Conservation (phyloP, 2,888 invertebrate genomes). For the Drosophila paucipuncta region DNA sequence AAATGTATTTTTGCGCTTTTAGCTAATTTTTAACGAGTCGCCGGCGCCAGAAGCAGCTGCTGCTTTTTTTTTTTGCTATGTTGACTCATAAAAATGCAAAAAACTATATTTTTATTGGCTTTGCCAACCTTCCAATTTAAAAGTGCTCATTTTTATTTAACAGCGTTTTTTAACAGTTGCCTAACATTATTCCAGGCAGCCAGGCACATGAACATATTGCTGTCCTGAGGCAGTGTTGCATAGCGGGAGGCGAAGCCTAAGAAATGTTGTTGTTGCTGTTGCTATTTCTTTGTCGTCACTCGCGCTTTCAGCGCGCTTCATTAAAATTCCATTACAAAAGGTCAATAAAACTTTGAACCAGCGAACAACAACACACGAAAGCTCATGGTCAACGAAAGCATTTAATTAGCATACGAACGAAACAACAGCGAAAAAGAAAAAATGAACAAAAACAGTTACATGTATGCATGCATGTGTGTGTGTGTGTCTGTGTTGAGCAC, state of each 20-base stretch:
- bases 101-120: constrained; percentile 1
- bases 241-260: constrained; percentile 9
- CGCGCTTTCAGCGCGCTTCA: constrained; percentile 50
- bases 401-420: constrained; percentile 72
- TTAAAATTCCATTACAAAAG: constrained; percentile 68
- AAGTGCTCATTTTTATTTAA: neutral
- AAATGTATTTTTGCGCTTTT: constrained; percentile 55
- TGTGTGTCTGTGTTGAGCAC: constrained; percentile 32
- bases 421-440: constrained; percentile 23
- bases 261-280: constrained; percentile 1
- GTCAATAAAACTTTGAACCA: constrained; percentile 75
- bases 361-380: constrained; percentile 43
- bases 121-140: neutral
- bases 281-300: constrained; percentile 42
- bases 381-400: constrained; percentile 81
- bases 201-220: constrained; percentile 1
- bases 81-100: constrained; percentile 33
- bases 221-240: constrained; percentile 38
- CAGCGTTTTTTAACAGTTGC: constrained; percentile 2
- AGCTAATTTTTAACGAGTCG: constrained; percentile 47
- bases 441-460: constrained; percentile 37
- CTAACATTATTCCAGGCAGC: constrained; percentile 3
- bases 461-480: neutral
- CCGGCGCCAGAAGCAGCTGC: constrained; percentile 40
- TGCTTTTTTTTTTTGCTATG: constrained; percentile 4